These are phyloP conservation scores for Toxostoma redivivum DNA, from an alignment of 2,113 vertebrate species.

Conservation along the genomic window DNA sequence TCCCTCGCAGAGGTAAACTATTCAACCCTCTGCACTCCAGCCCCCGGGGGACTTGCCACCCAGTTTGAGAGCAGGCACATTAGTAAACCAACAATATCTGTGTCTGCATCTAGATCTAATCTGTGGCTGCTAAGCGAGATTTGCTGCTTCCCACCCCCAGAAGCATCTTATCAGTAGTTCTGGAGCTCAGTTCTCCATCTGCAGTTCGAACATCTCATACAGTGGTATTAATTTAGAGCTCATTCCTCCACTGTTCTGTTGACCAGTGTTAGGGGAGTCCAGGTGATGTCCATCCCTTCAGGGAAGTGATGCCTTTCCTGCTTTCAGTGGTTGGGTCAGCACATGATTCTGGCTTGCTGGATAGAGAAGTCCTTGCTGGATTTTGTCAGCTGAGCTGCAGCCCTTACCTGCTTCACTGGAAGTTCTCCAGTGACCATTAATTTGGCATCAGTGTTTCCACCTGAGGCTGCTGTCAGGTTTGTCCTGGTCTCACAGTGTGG, in stretches of 20 bases:
- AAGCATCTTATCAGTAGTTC: background rate
- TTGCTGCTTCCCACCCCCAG: conserved; percentile 1
- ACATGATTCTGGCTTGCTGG: background rate
- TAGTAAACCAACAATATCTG: conserved; percentile 48
- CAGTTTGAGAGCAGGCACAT: background rate
- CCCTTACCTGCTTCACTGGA: background rate
- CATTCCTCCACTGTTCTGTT: background rate
- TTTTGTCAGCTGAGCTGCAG: background rate
- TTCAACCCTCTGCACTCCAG: conserved; percentile 28
- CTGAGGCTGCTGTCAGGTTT: background rate
- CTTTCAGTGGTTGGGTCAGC: background rate
- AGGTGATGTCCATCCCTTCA: background rate
- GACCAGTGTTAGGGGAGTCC: background rate
- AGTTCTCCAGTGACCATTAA: background rate
- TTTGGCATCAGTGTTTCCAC: background rate
- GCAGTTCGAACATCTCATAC: background rate
- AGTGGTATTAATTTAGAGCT: background rate
- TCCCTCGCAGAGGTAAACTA: background rate
- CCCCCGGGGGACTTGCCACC: conserved; percentile 11
- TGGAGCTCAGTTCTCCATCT: conserved; percentile 18
- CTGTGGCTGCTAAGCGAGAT: background rate
- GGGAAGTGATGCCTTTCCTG: background rate
- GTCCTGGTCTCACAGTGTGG: fast-evolving
- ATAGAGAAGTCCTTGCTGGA: background rate
- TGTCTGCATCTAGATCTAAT: conserved; percentile 54